These are phyloP conservation scores for Leptonema lineaticorne DNA, from an alignment of 1,140 invertebrate genomes.

Conservation along the genomic window DNA sequence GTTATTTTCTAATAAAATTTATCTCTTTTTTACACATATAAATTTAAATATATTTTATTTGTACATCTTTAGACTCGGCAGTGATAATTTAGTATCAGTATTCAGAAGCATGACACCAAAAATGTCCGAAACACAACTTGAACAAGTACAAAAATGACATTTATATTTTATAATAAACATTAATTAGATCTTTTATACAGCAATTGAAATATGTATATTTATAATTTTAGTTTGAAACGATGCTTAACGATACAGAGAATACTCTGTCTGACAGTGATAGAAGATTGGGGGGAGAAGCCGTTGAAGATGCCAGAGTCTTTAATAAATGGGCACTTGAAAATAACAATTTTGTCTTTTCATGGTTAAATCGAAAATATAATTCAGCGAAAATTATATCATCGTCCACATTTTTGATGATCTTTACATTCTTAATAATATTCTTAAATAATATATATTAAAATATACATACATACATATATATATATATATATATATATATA, in stretches of 20 bases:
- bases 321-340: slow-evolving; percentile 3
- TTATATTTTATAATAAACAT: slow-evolving; percentile 40
- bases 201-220: too few species aligned
- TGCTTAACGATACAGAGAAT: neutral
- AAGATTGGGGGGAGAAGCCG: neutral
- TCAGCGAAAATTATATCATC: neutral
- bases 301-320: neutral
- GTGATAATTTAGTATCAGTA: slow-evolving; percentile 1
- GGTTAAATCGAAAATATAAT: neutral
- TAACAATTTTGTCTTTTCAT: neutral
- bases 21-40: slow-evolving; percentile 9
- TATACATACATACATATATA: too few species aligned
- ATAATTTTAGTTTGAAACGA: neutral
- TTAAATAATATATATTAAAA: neutral
- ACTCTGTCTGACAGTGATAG: neutral
- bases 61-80: slow-evolving; percentile 20
- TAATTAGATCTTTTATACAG: too few species aligned
- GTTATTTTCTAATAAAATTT: slow-evolving; percentile 40
- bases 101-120: slow-evolving; percentile 11
- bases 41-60: neutral
- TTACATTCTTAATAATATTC: neutral
- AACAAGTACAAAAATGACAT: too few species aligned
- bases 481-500: too few species aligned
- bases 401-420: neutral
- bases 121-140: slow-evolving; percentile 19